phyloP scores from a whole-genome alignment of 2,113 vertebrate species.

The Cnemophilus loriae region DNA sequence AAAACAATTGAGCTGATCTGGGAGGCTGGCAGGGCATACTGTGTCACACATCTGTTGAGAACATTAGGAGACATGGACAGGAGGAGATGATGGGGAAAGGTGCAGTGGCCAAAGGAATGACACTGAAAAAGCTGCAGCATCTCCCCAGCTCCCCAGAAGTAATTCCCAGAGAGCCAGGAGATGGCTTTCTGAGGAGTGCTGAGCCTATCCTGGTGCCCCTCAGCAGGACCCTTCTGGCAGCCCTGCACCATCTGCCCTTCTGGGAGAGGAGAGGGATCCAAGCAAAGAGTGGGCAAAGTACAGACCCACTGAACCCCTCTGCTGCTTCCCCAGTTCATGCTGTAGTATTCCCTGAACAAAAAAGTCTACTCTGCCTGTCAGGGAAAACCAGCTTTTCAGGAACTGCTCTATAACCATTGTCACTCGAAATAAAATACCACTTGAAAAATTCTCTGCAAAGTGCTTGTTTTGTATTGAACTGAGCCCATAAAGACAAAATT shows the following conservation, averaged over 20 bases:
- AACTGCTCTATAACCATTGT: neutral
- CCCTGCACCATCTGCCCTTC: neutral
- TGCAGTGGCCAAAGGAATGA: neutral
- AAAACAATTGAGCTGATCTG: neutral
- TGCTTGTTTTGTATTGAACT: neutral
- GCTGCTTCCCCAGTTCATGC: neutral
- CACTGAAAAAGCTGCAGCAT: neutral
- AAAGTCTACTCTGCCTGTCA: neutral
- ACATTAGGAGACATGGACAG: rapidly evolving
- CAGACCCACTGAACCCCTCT: neutral
- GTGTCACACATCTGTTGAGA: neutral
- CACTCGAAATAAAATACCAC: neutral
- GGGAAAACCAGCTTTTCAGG: neutral
- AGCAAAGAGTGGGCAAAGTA: neutral
- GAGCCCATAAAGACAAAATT: neutral
- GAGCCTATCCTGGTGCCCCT: neutral
- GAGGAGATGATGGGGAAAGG: neutral
- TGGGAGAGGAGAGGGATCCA: neutral
- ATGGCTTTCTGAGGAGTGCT: neutral
- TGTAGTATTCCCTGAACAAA: neutral
- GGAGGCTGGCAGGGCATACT: neutral
- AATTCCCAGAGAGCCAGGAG: neutral
- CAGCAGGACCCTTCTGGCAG: neutral
- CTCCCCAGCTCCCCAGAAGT: neutral
- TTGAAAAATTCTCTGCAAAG: neutral